Base-by-base conservation (phyloP, 2,797 vertebrate genomes). In the Rhinatrema bivittatum region DNA sequence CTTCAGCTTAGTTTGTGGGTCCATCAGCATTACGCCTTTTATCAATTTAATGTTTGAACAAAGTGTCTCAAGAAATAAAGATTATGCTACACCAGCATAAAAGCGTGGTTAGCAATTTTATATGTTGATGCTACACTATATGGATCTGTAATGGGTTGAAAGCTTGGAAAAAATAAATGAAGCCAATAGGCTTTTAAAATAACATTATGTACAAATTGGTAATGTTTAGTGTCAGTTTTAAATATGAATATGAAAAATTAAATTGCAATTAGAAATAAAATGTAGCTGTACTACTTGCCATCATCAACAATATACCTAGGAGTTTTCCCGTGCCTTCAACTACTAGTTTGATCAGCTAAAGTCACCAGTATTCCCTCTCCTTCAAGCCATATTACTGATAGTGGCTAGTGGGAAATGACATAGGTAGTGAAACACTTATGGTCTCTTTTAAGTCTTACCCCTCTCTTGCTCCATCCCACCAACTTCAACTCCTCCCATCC, bases 11-110 rank as follows among this genome's bases (percentile, higher is more conserved):
- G 36, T 52, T 28, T 53, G 13, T 41, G 53, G 56, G 41, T 60
- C 52, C 52, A 56, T 64, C 66, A 63, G 53, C 35, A 56, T 70
- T 64, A 56, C 32, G 44, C 42, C 56, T 57, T 60, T 67, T 47
- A 70, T 69, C 60, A 62, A 56, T 60, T 74, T 78, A 73, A 80
- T 68, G 43, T 72, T 76, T 74, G 50, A 56, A 62, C 42, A 68
- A 70, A 70, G 34, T 64, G 46, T 74, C 65, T 78, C 53, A 63
- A 67, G 73, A 78, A 78, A 74, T 72, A 72, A 76, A 70, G 62
- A 71, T 78, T 63, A 44, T 60, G 48, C 65, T 59, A 49, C 44
- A 21, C 39, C 31, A 56, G 51, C 56, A 60, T 42, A 36, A 74
- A 75, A 62, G 55, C 58, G 25, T 29, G 18, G 40, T 50, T 61